Evolutionary conservation across 2,797 vertebrate genomes (phyloP).

Genomic region (Amniataba percoides): DNA sequence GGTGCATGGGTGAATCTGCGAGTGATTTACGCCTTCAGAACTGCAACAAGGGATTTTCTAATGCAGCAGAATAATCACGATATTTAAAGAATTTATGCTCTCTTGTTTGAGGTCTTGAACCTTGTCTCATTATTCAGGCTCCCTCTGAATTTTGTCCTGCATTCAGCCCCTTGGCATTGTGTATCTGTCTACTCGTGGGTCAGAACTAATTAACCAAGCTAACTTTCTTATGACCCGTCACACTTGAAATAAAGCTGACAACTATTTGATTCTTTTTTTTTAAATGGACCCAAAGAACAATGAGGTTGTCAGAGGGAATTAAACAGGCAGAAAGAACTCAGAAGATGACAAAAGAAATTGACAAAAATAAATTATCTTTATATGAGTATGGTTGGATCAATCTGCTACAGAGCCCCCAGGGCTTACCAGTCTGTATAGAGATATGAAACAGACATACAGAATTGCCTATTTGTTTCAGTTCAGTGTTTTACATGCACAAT

Average conservation of each 20-base stretch:
- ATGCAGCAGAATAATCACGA: conserved; percentile 6
- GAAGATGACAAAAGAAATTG: background rate
- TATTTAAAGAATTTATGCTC: conserved; percentile 10
- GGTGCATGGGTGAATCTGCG: background rate
- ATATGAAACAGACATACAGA: background rate
- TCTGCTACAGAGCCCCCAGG: background rate
- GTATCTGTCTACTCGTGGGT: background rate
- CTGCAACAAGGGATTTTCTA: conserved; percentile 14
- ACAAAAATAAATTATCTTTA: background rate
- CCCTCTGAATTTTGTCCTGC: background rate
- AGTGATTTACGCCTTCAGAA: background rate
- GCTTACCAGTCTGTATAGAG: background rate
- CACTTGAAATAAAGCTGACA: conserved; percentile 18
- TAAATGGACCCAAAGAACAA: conserved; percentile 1
- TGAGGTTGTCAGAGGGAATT: background rate
- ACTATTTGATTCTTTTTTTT: background rate
- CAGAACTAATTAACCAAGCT: conserved; percentile 33
- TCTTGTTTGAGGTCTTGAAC: background rate
- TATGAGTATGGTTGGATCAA: background rate
- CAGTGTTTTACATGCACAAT: too few relatives aligned
- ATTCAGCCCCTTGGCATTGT: conserved; percentile 6
- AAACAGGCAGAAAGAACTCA: background rate
- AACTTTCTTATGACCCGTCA: conserved; percentile 9
- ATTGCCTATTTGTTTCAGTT: too few relatives aligned
- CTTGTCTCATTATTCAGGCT: background rate